phyloP scores from a whole-genome alignment of 2,113 vertebrate species.

The Rutilus rutilus region DNA sequence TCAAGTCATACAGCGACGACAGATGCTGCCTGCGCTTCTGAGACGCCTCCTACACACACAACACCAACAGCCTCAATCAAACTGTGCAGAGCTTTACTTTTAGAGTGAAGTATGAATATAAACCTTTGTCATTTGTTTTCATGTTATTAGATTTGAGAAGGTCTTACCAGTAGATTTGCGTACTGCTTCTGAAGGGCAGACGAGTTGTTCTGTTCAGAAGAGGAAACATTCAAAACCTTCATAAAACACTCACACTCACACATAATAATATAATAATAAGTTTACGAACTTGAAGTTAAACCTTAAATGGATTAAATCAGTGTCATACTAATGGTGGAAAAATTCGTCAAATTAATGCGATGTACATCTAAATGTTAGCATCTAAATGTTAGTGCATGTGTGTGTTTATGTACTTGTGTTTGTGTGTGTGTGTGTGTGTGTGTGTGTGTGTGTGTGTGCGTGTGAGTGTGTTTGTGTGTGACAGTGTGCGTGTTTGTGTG shows the following conservation, averaged over 20 bases:
- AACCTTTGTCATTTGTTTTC: background rate
- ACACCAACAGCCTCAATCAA: background rate
- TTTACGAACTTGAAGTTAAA: background rate
- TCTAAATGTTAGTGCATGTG: background rate
- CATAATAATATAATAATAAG: too few species aligned
- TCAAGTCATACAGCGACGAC: conserved; percentile 88
- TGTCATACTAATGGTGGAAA: background rate
- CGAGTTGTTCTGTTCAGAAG: conserved; percentile 70
- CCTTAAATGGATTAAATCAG: background rate
- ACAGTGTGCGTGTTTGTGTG: too few species aligned
- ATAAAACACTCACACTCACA: background rate
- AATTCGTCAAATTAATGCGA: too few species aligned
- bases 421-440: background rate
- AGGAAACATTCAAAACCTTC: background rate
- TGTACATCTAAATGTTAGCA: too few species aligned
- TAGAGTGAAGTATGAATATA: background rate
- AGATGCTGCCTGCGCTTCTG: conserved; percentile 77
- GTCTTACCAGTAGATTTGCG: conserved; percentile 83
- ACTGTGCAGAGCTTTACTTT: background rate
- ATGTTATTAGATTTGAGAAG: background rate
- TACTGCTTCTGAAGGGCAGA: conserved; percentile 79
- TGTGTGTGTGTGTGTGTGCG: too few species aligned
- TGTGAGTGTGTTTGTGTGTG: conserved; percentile 71
- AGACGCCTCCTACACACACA: conserved; percentile 79
- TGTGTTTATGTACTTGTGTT: too few species aligned